Percentiles rank a stretch among this genome's conserved stretches.
Conservation (phyloP, 2,113 vertebrate genomes). For the Cyanistes caeruleus region DNA sequence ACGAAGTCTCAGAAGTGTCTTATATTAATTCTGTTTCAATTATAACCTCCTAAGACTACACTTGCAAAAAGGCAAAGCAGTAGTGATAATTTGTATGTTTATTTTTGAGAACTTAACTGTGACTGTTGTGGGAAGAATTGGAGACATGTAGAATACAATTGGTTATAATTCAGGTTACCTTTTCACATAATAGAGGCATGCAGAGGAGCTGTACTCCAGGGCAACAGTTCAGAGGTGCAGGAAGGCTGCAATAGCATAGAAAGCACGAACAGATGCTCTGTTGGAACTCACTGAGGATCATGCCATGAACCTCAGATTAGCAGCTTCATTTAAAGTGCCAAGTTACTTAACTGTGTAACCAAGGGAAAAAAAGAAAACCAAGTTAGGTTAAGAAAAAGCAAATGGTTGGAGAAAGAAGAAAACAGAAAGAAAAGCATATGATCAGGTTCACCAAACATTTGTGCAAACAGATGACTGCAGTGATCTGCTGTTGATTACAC, state of each 20-base stretch:
- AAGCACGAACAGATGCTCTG: neutral
- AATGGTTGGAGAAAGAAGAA: neutral
- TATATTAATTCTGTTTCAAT: neutral
- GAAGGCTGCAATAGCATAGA: neutral
- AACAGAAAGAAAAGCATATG: neutral
- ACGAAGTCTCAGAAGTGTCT: neutral
- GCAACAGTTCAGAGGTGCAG: neutral
- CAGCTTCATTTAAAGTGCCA: neutral
- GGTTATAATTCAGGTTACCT: neutral
- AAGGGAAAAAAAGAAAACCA: neutral
- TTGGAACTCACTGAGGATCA: neutral
- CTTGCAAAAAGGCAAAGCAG: neutral
- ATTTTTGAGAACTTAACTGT: neutral
- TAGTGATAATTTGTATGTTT: neutral
- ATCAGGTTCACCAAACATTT: neutral
- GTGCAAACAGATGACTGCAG: neutral
- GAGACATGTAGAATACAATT: neutral
- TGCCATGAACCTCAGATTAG: neutral
- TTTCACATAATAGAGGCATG: accelerated
- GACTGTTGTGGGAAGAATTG: neutral
- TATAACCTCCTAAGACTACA: neutral
- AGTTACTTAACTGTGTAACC: neutral
- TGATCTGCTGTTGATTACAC: neutral
- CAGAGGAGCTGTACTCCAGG: neutral
- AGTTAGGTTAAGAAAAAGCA: neutral